Base-by-base conservation (phyloP, 2,888 invertebrate species). In the Platycnemis pennipes region DNA sequence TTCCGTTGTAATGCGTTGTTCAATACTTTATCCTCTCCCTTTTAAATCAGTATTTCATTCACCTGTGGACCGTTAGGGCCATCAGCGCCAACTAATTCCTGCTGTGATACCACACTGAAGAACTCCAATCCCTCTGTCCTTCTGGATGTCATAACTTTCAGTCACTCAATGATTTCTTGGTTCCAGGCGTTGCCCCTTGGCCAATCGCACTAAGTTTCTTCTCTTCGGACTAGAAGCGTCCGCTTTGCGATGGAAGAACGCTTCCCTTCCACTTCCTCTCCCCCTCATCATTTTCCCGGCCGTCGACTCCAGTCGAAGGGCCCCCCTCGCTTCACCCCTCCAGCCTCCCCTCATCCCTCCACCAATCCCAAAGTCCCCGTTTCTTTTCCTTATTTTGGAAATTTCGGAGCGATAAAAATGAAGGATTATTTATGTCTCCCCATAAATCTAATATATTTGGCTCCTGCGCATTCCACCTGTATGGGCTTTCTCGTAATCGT, bases 301-400 rank as follows among this genome's bases (percentile, higher is more conserved):
- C 31, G 31, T 37, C 31, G 77, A 63, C 77, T 37, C 77, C 37
- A 37, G 13, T 13, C 77, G 37, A 77, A 31, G 22, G 5, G 26
- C 77, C 31, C 37, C 77, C 77, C 7, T 16, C 77, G 77, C 5
- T 37, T 77, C 16, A 13, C 37, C 77, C 31, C 2, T 77, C 37
- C 22, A 63, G 37, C 77, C 77, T 11, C 1, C 77, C 37, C 13
- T 37, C 77, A 22, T 2, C 77, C n/a, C 31, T 7, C 13, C 77
- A 7, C 31, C 31, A 37, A 11, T 37, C 77, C 77, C 8, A 37
- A 77, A 77, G 37, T 37, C 37, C 77, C 37, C 77, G 11, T 37
- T 77, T 77, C 77, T 77, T 37, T 37, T 77, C 77, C 77, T 77
- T 77, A 87, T 46, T 46, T 87, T 87, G 45, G 87, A n/a, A 45